Evolutionary conservation across 2,113 vertebrate genomes (phyloP).

Genomic region (Hyperoodon ampullatus): DNA sequence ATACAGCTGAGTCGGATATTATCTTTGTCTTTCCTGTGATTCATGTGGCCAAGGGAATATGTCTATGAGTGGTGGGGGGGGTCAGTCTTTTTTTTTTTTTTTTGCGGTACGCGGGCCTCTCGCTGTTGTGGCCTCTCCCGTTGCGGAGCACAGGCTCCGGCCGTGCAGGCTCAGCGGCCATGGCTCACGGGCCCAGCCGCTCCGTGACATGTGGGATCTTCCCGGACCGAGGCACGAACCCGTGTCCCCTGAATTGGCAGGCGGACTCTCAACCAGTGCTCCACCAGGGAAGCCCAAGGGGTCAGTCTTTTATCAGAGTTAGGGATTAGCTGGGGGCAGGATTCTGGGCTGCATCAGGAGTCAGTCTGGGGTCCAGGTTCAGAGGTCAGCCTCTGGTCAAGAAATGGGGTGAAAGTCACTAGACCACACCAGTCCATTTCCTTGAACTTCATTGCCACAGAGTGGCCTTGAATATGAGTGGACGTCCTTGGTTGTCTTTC

Average conservation of each 20-base stretch:
- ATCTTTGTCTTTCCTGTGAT: conserved; percentile 15
- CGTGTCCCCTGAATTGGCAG: too few species aligned
- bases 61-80: not conserved
- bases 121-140: too few species aligned
- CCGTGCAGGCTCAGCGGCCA: too few species aligned
- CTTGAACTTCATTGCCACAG: not conserved
- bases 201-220: too few species aligned
- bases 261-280: too few species aligned
- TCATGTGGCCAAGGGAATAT: not conserved
- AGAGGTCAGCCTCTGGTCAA: not conserved
- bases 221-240: too few species aligned
- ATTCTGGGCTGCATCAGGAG: not conserved
- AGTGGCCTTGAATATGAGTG: not conserved
- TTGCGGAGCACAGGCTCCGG: too few species aligned
- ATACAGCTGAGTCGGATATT: not conserved
- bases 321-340: not conserved
- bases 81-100: too few species aligned
- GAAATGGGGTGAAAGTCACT: not conserved
- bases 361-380: not conserved
- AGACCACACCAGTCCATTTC: not conserved
- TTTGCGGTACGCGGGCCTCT: too few species aligned
- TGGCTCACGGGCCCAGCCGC: too few species aligned
- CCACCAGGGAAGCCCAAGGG: too few species aligned
- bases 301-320: not conserved
- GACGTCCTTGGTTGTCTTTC: not conserved